Evolutionary conservation across 1,140 invertebrate species (phyloP).

Genomic region (Coenobita brevimanus): DNA sequence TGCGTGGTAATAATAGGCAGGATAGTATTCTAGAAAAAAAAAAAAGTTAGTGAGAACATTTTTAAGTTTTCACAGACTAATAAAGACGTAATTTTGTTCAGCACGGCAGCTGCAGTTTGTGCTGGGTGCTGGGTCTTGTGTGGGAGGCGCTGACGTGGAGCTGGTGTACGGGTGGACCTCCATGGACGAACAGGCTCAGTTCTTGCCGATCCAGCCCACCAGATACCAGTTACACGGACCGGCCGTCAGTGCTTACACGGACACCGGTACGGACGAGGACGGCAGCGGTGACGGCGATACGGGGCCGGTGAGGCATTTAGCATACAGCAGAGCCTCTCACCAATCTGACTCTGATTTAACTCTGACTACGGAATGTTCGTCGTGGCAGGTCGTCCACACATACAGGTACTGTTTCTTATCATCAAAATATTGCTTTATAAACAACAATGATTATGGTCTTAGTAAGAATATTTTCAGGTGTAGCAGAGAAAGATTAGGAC

Average conservation of each 20-base stretch:
- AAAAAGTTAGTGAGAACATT: no score
- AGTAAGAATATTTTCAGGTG: no score
- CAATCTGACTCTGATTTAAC: background rate
- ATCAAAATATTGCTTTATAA: background rate
- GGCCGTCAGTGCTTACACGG: background rate
- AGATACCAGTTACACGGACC: background rate
- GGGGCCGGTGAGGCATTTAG: background rate
- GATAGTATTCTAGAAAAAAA: no score
- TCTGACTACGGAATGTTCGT: background rate
- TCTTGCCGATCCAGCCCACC: background rate
- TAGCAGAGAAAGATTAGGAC: no score
- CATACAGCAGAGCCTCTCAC: background rate
- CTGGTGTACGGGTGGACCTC: background rate
- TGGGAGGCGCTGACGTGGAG: background rate
- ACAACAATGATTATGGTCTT: no score
- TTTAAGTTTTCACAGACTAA: no score
- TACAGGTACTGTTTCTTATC: slow-evolving; percentile 13
- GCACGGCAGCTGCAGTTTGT: slow-evolving; percentile 30
- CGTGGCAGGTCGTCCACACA: slow-evolving; percentile 15
- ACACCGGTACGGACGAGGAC: background rate
- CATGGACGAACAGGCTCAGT: background rate
- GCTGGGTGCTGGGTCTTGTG: background rate
- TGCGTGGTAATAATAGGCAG: no score
- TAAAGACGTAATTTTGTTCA: no score
- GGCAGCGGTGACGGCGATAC: background rate